Conservation (phyloP, 2,797 vertebrate genomes). For the Galagoides demidoff region DNA sequence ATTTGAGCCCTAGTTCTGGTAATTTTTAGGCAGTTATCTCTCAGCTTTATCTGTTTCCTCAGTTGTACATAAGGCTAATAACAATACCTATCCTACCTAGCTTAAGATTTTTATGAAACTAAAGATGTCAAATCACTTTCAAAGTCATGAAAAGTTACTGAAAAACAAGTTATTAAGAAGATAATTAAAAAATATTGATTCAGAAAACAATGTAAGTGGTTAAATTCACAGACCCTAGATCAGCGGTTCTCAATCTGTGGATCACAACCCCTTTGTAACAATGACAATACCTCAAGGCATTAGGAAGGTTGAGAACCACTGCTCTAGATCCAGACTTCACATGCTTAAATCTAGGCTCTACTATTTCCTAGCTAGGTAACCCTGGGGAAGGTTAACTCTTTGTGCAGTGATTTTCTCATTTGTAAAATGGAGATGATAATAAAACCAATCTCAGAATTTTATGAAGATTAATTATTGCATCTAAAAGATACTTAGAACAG, state of each 20-base stretch:
- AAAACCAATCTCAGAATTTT: conserved; percentile 32
- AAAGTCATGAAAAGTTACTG: conserved; percentile 28
- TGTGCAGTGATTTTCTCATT: conserved; percentile 13
- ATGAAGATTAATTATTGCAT: background rate
- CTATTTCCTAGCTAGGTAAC: conserved; percentile 1
- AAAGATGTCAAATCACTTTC: conserved; percentile 10
- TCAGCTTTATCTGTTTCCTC: background rate
- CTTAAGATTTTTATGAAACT: background rate
- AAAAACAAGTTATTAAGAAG: conserved; percentile 22
- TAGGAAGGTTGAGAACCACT: too few relatives aligned
- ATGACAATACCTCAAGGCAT: too few relatives aligned
- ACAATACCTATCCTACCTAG: background rate
- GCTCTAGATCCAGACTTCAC: background rate
- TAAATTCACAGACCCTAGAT: background rate
- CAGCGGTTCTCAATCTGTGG: background rate
- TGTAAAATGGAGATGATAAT: background rate
- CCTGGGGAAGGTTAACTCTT: conserved; percentile 1
- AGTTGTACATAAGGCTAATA: background rate
- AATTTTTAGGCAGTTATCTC: background rate
- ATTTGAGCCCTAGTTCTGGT: background rate
- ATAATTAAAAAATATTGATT: background rate
- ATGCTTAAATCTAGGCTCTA: background rate
- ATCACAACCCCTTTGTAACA: too few relatives aligned
- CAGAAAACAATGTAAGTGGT: background rate
- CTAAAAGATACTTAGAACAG: background rate